Evolutionary conservation across 1,140 invertebrate species (phyloP), one percentile per base, ranked within the genome.

Genomic region (Temnothorax longispinosus): DNA sequence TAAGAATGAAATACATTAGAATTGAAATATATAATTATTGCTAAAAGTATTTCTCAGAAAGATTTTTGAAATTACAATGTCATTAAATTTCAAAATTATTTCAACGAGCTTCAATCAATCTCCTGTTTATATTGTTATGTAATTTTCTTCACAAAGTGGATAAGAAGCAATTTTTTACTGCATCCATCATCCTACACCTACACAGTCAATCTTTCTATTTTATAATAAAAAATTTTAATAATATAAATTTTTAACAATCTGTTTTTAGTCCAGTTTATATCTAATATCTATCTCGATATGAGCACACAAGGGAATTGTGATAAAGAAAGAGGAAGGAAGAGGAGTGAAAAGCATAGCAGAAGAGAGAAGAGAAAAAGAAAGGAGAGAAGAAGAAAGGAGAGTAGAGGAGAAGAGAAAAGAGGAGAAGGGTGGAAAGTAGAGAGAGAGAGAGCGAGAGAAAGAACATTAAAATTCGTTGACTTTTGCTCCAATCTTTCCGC

Each of bases 151-250:
- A 35, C 2, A 38, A 35, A 41, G 8, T 32, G 1, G 2, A 3
- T 27, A 77, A 77, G 4, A 32, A 21, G 1, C 18, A 62, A 76
- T 77, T 47, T 27, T 44, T 44, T 27, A 74, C 54, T 54, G 4
- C n/a, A 58, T 10, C 6, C n/a, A 27, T 27, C 18, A 35, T 54
- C 4, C 10, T 27, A 27, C 27, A 27, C 27, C 41, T 6, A 7
- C 6, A 38, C 21, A 52, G 4, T 7, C n/a, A 3, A 1, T 38
- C 2, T 5, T 11, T 41, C 5, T 75, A 58, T 41, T 74, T 56
- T 11, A 75, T 18, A 27, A 47, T 41, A 21, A 27, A 44, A 62
- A 64, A 78, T 47, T 65, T 47, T 78, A 35, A 58, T 76, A 64
- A 64, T 47, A 44, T 10, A 77, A 27, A 44, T 60, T 47, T 7